Base-by-base conservation (phyloP, 1,140 invertebrate species). In the Bursaphelenchus mucronatus region DNA sequence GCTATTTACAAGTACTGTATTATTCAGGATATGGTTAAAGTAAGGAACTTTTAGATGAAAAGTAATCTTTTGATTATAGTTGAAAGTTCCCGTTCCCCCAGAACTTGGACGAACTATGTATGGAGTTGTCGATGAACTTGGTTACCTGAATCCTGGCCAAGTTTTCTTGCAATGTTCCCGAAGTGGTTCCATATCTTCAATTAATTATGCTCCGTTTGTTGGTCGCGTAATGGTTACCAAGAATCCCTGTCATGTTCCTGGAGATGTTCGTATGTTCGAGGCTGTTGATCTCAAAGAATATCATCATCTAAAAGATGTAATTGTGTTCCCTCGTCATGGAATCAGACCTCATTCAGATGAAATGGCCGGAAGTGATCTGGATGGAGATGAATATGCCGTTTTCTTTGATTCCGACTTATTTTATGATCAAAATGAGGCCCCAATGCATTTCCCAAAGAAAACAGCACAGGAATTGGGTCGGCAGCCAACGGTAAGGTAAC, bases 311-410 rank as follows among this genome's bases (percentile, higher is more conserved):
- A 63, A 55, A 19, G 80, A 81, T 61, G 80, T 76, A 43, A 70
- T 81, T 59, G 78, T 82, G 4, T 81, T 81, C 63, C 80, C 80
- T 21, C 19, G 62, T 10, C 63, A 69, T 49, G 80, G 80, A 8
- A 11, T 58, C 41, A 57, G 77, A 50, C 78, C 80, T 10, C 78
- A 82, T 64, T 66, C 76, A 11, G 69, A 80, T 69, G 75, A 82
- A 65, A 79, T 81, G 75, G 73, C 74, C 21, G 76, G 76, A 15
- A 66, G 59, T 49, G 77, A 79, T 70, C 55, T 79, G 9, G 77
- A 79, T 68, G 77, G 77, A 8, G 77, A 79, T 68, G 73, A 78
- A 58, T 79, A 76, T 64, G 65, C 69, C 51, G 68, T 79, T 10
- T 71, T 73, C 21, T 79, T 77, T 77, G 58, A 75, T 43, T 19